Percentiles rank a stretch among this genome's conserved stretches.
Evolutionary conservation across 2,888 invertebrate species (phyloP).

Genomic region (Ichneumoninae sp.): DNA sequence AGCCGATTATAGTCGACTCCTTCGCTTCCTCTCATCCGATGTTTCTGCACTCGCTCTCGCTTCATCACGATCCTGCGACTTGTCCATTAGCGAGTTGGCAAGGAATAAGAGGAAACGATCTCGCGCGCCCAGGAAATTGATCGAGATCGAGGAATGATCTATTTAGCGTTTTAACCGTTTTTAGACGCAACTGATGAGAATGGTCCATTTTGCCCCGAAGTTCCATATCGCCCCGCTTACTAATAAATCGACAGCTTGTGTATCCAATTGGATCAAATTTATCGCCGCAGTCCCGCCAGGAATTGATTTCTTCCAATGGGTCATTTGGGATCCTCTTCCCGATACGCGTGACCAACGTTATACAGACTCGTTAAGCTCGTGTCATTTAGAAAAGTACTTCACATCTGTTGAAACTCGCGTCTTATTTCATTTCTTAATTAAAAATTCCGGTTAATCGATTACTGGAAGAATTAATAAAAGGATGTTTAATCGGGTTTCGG

Average conservation of each 20-base stretch:
- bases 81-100: constrained; percentile 30
- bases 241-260: neutral
- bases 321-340: neutral
- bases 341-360: neutral
- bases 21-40: constrained; percentile 25
- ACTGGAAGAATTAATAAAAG: constrained; percentile 55
- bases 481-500: constrained; percentile 53
- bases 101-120: constrained; percentile 4
- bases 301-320: neutral
- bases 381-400: constrained; percentile 35
- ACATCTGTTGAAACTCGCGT: constrained; percentile 22
- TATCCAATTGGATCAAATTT: neutral
- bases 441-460: constrained; percentile 63
- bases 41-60: constrained; percentile 8
- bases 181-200: neutral
- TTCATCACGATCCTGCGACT: constrained; percentile 17
- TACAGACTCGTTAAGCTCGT: neutral
- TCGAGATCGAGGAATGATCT: constrained; percentile 28
- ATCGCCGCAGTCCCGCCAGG: neutral
- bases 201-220: neutral
- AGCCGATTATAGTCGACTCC: too few species aligned
- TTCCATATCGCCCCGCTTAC: neutral
- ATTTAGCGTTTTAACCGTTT: constrained; percentile 9
- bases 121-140: neutral
- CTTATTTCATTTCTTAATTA: constrained; percentile 58